Evolutionary conservation across 2,113 vertebrate genomes (phyloP).

Genomic region (Shinisaurus crocodilurus): DNA sequence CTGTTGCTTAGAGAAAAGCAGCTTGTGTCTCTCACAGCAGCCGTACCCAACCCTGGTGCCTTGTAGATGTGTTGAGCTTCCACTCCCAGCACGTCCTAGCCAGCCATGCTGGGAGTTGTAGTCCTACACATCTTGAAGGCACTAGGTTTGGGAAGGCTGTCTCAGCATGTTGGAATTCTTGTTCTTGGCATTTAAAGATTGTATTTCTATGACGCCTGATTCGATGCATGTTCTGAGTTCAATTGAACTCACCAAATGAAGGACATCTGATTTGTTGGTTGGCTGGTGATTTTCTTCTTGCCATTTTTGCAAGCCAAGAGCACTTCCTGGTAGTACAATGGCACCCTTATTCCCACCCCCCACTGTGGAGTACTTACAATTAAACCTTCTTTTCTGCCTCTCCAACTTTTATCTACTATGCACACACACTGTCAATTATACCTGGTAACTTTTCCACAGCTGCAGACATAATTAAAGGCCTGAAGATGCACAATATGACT

Average conservation of each 20-base stretch:
- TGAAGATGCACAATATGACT: conserved; percentile 28
- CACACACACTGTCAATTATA: conserved; percentile 37
- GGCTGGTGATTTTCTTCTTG: not conserved
- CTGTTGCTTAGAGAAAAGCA: not conserved
- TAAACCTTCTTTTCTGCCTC: conserved; percentile 11
- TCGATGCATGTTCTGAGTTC: not conserved
- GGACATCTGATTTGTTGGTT: not conserved
- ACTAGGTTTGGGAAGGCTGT: too few species aligned
- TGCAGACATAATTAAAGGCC: conserved; percentile 40
- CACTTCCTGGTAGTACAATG: not conserved
- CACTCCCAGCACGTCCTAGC: too few species aligned
- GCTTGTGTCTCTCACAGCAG: not conserved
- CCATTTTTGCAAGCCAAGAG: not conserved
- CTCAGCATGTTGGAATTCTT: not conserved
- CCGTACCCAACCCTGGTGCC: too few species aligned
- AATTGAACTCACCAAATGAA: not conserved
- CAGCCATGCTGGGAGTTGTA: too few species aligned
- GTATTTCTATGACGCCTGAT: too few species aligned
- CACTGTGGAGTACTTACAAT: not conserved
- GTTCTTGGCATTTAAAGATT: not conserved
- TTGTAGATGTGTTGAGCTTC: too few species aligned
- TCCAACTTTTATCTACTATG: conserved; percentile 32
- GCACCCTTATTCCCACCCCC: conserved; percentile 6
- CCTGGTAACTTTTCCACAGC: conserved; percentile 32
- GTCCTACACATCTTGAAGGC: too few species aligned